phyloP scores from a whole-genome alignment of 2,888 invertebrate species.

The Hirudinaria manillensis region DNA sequence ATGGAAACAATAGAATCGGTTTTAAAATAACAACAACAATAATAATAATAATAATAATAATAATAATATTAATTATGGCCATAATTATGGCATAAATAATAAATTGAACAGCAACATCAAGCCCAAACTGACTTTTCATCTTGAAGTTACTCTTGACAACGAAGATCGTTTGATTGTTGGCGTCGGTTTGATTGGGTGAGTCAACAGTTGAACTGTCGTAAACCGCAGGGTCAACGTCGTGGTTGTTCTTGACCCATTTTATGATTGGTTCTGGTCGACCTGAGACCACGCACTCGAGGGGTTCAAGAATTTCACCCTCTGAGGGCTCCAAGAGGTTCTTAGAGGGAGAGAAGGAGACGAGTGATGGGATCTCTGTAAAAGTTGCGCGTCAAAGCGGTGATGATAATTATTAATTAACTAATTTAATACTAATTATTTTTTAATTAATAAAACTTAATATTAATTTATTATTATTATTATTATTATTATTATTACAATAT shows the following conservation, averaged over 20 bases:
- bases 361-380: not conserved
- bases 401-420: no score
- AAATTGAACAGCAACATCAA: no score
- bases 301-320: not conserved
- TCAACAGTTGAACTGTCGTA: not conserved
- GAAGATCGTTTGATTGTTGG: not conserved
- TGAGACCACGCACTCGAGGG: not conserved
- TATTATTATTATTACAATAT: no score
- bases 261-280: not conserved
- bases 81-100: no score
- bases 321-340: not conserved
- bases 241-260: not conserved
- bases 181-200: not conserved
- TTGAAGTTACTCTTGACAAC: not conserved
- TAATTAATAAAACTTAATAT: no score
- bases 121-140: not conserved
- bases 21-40: no score
- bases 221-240: not conserved
- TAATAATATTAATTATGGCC: no score
- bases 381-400: not conserved
- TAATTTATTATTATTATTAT: no score
- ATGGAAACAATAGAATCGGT: no score
- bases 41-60: no score
- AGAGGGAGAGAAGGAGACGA: not conserved
- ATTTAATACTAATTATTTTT: no score